Conservation (phyloP, 2,113 vertebrate genomes). For the Arvicanthis niloticus region DNA sequence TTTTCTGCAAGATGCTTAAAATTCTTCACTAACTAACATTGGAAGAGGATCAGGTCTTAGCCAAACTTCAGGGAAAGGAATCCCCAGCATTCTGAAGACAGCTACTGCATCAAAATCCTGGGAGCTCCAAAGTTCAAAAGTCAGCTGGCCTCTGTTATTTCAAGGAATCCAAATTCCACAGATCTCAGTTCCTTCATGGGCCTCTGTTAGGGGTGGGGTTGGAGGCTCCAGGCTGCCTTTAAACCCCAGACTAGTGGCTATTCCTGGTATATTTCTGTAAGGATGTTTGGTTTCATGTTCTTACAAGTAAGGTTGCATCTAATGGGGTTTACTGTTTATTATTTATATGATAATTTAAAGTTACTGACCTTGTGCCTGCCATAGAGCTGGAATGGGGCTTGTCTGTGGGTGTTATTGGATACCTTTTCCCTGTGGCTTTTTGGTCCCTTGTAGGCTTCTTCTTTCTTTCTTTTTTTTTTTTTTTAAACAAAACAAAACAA, state of each 20-base stretch:
- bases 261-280: slow-evolving; percentile 11
- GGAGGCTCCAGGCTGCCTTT: background rate
- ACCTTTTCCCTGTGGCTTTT: background rate
- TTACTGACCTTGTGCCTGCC: background rate
- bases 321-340: background rate
- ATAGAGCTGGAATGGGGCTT: background rate
- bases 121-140: too few species aligned
- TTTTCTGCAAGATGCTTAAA: background rate
- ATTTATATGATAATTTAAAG: background rate
- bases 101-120: background rate
- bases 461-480: background rate
- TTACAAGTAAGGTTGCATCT: background rate
- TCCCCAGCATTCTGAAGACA: background rate
- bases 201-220: too few species aligned
- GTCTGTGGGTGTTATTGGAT: background rate
- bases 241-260: accelerated
- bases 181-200: background rate
- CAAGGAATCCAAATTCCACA: accelerated
- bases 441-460: too few species aligned
- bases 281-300: background rate
- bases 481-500: too few species aligned
- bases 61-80: background rate
- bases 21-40: background rate
- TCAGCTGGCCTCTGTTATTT: background rate
- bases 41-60: too few species aligned